phyloP scores from a whole-genome alignment of 64 coral and sea anemone species.

The Montipora capricornis region DNA sequence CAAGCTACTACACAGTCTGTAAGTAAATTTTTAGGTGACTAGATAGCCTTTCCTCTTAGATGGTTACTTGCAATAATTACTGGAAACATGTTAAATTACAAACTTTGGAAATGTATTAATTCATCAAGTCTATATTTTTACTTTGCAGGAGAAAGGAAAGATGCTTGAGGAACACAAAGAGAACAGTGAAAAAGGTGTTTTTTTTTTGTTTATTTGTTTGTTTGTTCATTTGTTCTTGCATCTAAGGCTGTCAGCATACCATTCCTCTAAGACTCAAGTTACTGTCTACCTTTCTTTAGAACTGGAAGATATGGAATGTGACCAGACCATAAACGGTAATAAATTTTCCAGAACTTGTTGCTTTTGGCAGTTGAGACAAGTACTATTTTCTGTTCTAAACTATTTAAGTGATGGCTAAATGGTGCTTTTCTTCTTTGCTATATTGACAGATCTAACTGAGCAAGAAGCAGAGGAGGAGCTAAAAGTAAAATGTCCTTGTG shows the following conservation, averaged over 20 bases:
- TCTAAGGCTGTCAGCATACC: background rate
- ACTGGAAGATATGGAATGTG: constrained; percentile 54
- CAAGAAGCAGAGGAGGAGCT: constrained; percentile 12
- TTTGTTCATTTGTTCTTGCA: background rate
- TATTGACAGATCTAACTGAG: background rate
- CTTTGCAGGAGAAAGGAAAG: background rate
- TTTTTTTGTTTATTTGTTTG: background rate
- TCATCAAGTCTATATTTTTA: background rate
- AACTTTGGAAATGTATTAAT: background rate
- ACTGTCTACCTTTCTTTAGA: background rate
- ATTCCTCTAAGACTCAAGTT: too few relatives aligned
- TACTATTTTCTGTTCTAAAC: background rate
- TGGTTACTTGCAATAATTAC: too few relatives aligned
- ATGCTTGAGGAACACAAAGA: background rate
- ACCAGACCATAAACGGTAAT: background rate
- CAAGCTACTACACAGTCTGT: background rate
- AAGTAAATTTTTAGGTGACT: background rate
- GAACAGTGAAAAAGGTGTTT: constrained; percentile 1
- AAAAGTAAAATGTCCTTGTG: constrained; percentile 43
- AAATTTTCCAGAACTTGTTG: background rate
- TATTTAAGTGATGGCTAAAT: background rate
- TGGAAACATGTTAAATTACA: background rate
- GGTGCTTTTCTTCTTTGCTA: background rate
- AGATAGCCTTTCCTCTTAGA: too few relatives aligned
- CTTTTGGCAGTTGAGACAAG: background rate